phyloP scores from a whole-genome alignment of 1,140 invertebrate species.

The Orussus abietinus region DNA sequence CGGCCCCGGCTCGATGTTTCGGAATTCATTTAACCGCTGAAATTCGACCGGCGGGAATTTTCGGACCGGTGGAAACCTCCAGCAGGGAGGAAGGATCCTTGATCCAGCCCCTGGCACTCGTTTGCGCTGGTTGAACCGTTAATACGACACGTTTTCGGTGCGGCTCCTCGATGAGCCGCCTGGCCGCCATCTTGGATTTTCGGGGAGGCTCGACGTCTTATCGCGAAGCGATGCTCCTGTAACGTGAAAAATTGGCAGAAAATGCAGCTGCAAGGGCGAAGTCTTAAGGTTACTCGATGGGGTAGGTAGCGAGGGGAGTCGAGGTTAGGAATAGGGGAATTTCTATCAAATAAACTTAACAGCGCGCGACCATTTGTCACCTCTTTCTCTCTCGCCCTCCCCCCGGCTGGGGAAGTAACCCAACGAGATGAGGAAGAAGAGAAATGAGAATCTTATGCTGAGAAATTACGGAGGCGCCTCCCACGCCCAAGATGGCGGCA shows the following conservation, averaged over 20 bases:
- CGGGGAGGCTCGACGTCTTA: not conserved
- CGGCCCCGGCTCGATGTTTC: slow-evolving; percentile 8
- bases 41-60: not conserved
- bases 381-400: slow-evolving; percentile 12
- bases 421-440: slow-evolving; percentile 8
- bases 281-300: no score
- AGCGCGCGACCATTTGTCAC: slow-evolving; percentile 20
- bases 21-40: slow-evolving; percentile 6
- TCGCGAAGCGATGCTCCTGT: not conserved
- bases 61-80: not conserved
- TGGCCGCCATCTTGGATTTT: no score
- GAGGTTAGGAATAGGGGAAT: slow-evolving; percentile 5
- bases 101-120: no score
- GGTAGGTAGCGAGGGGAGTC: not conserved
- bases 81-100: no score
- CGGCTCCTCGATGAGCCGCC: no score
- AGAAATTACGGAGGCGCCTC: not conserved
- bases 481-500: not conserved
- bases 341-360: slow-evolving; percentile 23
- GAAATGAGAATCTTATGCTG: slow-evolving; percentile 7
- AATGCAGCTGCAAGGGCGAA: not conserved
- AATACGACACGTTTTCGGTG: no score
- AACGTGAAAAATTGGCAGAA: no score
- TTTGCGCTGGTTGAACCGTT: no score
- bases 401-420: no score